Base-by-base conservation (phyloP, 2,113 vertebrate genomes). In the Lonchura striata region DNA sequence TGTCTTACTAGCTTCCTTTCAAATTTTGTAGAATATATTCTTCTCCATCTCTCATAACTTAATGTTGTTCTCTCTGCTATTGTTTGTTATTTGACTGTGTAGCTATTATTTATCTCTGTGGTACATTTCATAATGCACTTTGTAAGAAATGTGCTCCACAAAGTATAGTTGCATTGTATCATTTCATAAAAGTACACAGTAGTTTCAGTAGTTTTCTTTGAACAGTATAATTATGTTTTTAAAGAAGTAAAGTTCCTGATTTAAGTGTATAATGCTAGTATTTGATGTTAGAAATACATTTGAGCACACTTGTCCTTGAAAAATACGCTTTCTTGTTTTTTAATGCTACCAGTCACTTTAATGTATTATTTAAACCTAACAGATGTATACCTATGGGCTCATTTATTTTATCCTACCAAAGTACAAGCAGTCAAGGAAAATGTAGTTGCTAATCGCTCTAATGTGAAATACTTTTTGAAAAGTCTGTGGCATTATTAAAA, bases 191-290 rank as follows among this genome's bases (percentile, higher is more conserved):
- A 94, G 71, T 89, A 80, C 90, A 91, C 68, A 85, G 61, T 65
- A 54, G 63, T 64, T 95, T 78, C 68, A 76, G 42, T 65, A 82
- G 66, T 75, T 93, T 71, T 80, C 87, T 95, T 85, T 88, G 93
- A 97, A 80, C 71, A 90, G 39, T 96, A 82, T 91, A 94, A 93
- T 97, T 90, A 90, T 49, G 47, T 90, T 93, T 80, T 80, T 82
- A 95, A 95, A 95, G 39, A 88, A 87, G 17, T 46, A 65, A 87
- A 79, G 37, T 90, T 89, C 59, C 35, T 85, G 50, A 50, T 91
- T 91, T 91, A 86, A 90, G 59, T 84, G 15, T 80, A 74, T 82
- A 74, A 85, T 61, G 50, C 54, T 76, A 35, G 46, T 50, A 23
- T 87, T 87, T 82, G 63, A 74, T 95, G 63, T 70, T 88, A 80